Conservation (phyloP, 2,888 invertebrate species). For the Pyrgus malvae region DNA sequence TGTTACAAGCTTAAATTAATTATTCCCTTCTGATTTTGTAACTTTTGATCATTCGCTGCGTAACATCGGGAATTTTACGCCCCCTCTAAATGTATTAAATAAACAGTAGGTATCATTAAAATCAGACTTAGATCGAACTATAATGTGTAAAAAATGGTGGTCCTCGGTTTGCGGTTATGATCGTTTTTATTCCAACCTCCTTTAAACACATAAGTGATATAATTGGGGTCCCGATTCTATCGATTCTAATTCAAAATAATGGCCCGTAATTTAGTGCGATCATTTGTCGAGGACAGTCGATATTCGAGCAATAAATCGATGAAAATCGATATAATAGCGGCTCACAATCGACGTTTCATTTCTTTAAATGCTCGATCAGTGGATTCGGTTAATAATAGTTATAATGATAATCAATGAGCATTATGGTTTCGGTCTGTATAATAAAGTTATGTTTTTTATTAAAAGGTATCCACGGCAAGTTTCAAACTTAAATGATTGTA, state of each 20-base stretch:
- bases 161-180: constrained; percentile 62
- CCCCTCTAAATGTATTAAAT: constrained; percentile 25
- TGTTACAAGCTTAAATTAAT: constrained; percentile 37
- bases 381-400: constrained; percentile 76
- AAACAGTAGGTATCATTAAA: constrained; percentile 29
- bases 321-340: constrained; percentile 77
- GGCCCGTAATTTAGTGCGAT: constrained; percentile 76
- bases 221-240: constrained; percentile 79
- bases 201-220: constrained; percentile 82
- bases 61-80: constrained; percentile 15
- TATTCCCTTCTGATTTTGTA: constrained; percentile 30
- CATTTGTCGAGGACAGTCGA: constrained; percentile 80
- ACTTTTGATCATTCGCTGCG: constrained; percentile 20
- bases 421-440: constrained; percentile 46
- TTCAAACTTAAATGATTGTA: too few relatives aligned
- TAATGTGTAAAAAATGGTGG: constrained; percentile 36
- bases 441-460: constrained; percentile 2
- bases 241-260: constrained; percentile 81
- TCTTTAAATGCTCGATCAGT: constrained; percentile 80
- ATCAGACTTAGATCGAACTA: constrained; percentile 34
- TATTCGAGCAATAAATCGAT: constrained; percentile 81
- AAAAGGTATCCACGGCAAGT: neutral
- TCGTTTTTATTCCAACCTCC: constrained; percentile 70
- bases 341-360: constrained; percentile 76
- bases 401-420: constrained; percentile 72